phyloP scores from a whole-genome alignment of 2,797 vertebrate genomes.

The Myripristis jacobus region DNA sequence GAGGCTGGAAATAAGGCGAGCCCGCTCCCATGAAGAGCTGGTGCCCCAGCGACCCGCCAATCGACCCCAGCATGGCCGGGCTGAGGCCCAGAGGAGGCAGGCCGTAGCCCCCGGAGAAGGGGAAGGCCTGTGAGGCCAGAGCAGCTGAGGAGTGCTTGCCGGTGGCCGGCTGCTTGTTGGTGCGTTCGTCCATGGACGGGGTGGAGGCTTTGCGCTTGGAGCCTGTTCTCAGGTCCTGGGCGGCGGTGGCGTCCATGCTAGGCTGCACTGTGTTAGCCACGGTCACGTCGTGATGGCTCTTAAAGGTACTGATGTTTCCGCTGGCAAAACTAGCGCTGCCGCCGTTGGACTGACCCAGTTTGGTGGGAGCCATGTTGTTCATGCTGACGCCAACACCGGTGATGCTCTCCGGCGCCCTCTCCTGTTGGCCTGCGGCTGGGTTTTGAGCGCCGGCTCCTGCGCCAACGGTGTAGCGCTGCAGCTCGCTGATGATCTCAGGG shows the following conservation, averaged over 20 bases:
- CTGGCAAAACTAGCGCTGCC: slow-evolving; percentile 16
- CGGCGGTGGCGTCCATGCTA: slow-evolving; percentile 70
- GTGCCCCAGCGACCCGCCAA: slow-evolving; percentile 87
- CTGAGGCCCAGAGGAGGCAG: slow-evolving; percentile 88
- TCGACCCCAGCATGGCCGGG: slow-evolving; percentile 85
- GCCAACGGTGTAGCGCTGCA: slow-evolving; percentile 92
- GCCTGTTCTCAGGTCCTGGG: slow-evolving; percentile 87
- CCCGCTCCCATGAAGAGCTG: slow-evolving; percentile 89
- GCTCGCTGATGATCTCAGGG: slow-evolving; percentile 91
- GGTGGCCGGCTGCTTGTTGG: slow-evolving; percentile 81
- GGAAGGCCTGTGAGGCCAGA: slow-evolving; percentile 86
- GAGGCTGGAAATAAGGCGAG: slow-evolving; percentile 90
- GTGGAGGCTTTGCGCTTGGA: slow-evolving; percentile 88
- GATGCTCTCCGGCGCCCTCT: slow-evolving; percentile 36
- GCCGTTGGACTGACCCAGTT: slow-evolving; percentile 44
- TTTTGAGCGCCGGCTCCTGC: slow-evolving; percentile 35
- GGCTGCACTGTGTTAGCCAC: slow-evolving; percentile 60
- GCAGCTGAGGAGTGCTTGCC: slow-evolving; percentile 84
- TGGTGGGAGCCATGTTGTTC: slow-evolving; percentile 31
- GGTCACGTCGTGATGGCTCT: slow-evolving; percentile 48
- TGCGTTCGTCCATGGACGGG: slow-evolving; percentile 78
- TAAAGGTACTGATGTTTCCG: slow-evolving; percentile 30
- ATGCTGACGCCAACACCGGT: background rate
- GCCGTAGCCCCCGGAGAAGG: slow-evolving; percentile 86
- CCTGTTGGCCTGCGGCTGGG: background rate